A percentile compares a stretch with the other conserved stretches of the same genome.
Evolutionary conservation across 2,797 vertebrate species (phyloP).

Genomic region (Chelon labrosus): DNA sequence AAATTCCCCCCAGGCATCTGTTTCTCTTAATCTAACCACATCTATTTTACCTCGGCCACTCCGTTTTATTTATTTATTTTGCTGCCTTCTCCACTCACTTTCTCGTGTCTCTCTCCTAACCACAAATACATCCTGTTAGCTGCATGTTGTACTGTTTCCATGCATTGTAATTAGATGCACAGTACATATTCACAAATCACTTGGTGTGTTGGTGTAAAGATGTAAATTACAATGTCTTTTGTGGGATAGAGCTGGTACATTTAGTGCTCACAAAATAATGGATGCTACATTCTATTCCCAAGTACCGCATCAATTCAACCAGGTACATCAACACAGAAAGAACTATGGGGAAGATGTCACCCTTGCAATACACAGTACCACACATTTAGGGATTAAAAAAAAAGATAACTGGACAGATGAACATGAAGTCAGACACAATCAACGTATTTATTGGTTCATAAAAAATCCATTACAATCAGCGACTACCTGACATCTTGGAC

Average conservation of each 20-base stretch:
- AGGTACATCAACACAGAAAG: neutral
- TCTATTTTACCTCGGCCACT: conserved; percentile 37
- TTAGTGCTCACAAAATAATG: neutral
- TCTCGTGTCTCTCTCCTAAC: conserved; percentile 24
- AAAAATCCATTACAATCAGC: neutral
- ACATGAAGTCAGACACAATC: neutral
- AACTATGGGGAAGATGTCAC: neutral
- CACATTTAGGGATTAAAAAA: neutral
- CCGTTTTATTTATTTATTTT: conserved; percentile 15
- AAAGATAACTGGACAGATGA: too few relatives aligned
- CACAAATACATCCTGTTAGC: conserved; percentile 7
- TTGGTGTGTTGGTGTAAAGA: neutral
- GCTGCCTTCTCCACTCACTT: conserved; percentile 14
- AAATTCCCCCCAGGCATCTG: conserved; percentile 39
- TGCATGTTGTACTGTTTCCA: conserved; percentile 1
- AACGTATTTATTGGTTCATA: neutral
- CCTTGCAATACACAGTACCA: neutral
- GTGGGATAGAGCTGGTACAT: neutral
- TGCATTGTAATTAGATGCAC: conserved; percentile 4
- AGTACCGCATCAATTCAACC: neutral
- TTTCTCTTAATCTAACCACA: conserved; percentile 39
- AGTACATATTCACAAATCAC: neutral
- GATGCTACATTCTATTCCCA: neutral
- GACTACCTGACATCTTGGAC: neutral
- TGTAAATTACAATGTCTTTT: neutral